These are phyloP conservation scores for Philereme vetulata DNA, from an alignment of 2,888 invertebrate genomes.

Conservation along the genomic window DNA sequence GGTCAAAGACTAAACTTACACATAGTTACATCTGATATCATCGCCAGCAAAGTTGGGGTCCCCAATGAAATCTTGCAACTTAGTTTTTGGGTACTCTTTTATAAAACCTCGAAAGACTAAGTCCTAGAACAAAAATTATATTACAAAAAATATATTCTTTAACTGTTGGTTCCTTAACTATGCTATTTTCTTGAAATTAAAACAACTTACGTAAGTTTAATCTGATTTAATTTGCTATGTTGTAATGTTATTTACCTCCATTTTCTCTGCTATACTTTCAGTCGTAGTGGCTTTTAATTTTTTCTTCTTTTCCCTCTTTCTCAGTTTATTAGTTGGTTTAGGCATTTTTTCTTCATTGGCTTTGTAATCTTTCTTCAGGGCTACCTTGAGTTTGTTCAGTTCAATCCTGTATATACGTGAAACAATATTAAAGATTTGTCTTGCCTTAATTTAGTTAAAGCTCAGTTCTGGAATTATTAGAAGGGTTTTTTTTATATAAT, in stretches of 20 bases:
- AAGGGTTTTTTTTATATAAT: too few species aligned
- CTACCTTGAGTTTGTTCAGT: conserved; percentile 52
- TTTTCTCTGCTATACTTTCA: conserved; percentile 46
- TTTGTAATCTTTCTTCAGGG: conserved; percentile 61
- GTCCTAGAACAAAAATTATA: conserved; percentile 43
- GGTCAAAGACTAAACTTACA: conserved; percentile 44
- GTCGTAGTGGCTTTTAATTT: conserved; percentile 39
- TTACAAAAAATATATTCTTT: neutral
- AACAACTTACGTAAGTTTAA: too few species aligned
- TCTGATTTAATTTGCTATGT: too few species aligned
- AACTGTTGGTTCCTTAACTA: too few species aligned
- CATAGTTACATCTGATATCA: conserved; percentile 54
- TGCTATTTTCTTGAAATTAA: too few species aligned
- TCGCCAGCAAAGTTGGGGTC: conserved; percentile 68
- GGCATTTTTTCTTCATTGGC: conserved; percentile 58
- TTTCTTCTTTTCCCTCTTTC: conserved; percentile 42
- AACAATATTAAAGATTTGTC: neutral
- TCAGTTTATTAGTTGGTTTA: conserved; percentile 43
- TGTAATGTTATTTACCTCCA: conserved; percentile 47
- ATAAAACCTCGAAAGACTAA: conserved; percentile 53
- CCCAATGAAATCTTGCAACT: conserved; percentile 60
- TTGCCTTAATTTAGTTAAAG: too few species aligned
- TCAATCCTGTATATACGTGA: conserved; percentile 47
- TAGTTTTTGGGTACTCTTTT: conserved; percentile 54
- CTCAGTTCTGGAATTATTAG: too few species aligned